Evolutionary conservation across 2,113 vertebrate genomes (phyloP).

Genomic region (Urocolius indicus): DNA sequence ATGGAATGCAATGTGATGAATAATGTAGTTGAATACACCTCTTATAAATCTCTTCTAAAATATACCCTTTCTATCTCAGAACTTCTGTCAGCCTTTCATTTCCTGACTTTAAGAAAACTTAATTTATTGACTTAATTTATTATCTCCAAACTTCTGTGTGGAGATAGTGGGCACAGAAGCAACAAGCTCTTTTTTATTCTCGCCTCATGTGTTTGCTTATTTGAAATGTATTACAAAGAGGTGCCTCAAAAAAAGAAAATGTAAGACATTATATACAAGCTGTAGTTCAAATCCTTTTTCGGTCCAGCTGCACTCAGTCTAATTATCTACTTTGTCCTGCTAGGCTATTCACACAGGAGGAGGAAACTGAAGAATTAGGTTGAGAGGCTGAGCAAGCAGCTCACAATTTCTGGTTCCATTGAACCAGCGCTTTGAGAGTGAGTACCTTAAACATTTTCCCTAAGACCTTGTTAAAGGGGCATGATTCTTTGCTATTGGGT

Average conservation of each 20-base stretch:
- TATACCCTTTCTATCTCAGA: neutral
- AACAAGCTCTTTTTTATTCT: neutral
- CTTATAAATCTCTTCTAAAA: neutral
- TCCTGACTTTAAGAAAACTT: neutral
- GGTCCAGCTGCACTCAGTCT: neutral
- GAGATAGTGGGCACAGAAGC: neutral
- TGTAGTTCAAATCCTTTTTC: neutral
- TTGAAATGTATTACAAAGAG: neutral
- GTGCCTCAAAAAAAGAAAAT: neutral
- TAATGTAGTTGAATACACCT: neutral
- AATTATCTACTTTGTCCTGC: neutral
- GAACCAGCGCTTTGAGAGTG: neutral
- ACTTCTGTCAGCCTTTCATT: neutral
- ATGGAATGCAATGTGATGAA: neutral
- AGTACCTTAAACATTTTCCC: neutral
- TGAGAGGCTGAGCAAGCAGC: neutral
- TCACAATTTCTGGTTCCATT: neutral
- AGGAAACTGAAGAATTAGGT: neutral
- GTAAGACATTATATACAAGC: neutral
- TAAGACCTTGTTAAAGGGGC: neutral
- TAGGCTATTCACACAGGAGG: neutral
- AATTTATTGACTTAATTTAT: neutral
- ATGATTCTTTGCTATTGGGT: neutral
- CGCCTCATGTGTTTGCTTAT: neutral
- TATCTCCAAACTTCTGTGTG: neutral